These are phyloP conservation scores for Eclectus roratus DNA, from an alignment of 2,113 vertebrate genomes.

Conservation along the genomic window DNA sequence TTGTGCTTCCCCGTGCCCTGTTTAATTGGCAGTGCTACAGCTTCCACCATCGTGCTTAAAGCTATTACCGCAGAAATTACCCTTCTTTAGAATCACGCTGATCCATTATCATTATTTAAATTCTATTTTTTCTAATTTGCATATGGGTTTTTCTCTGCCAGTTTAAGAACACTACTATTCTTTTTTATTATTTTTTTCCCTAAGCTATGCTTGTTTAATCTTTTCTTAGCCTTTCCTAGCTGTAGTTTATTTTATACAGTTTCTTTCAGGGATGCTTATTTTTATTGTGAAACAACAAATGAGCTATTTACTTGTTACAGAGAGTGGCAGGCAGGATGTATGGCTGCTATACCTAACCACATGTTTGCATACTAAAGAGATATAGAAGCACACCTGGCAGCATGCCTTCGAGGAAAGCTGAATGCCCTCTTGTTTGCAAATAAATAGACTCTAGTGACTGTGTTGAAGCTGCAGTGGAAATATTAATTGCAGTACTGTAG, in stretches of 20 bases:
- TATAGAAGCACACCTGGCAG: not conserved
- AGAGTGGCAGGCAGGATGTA: not conserved
- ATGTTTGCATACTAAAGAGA: constrained; percentile 16
- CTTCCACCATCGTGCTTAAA: not conserved
- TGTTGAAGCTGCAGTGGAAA: not conserved
- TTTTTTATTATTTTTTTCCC: not conserved
- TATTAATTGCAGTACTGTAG: not conserved
- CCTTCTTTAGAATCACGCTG: not conserved
- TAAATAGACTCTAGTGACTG: not conserved
- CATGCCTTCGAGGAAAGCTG: not conserved
- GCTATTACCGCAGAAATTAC: not conserved
- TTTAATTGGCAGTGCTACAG: not conserved
- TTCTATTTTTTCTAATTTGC: not conserved
- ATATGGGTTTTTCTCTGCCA: rapidly evolving
- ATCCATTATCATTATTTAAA: not conserved
- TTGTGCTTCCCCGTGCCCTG: not conserved
- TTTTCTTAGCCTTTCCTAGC: not conserved
- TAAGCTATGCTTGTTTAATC: rapidly evolving
- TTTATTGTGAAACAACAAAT: not conserved
- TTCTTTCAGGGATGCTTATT: not conserved
- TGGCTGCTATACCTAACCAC: not conserved
- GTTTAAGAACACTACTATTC: rapidly evolving
- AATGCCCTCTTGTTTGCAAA: not conserved
- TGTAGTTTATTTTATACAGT: not conserved
- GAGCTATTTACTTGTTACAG: not conserved